A percentile compares a stretch with the other conserved stretches of the same genome.
These are phyloP conservation scores for Propithecus deckenii DNA, from an alignment of 2,797 vertebrate species.

Conservation along the genomic window DNA sequence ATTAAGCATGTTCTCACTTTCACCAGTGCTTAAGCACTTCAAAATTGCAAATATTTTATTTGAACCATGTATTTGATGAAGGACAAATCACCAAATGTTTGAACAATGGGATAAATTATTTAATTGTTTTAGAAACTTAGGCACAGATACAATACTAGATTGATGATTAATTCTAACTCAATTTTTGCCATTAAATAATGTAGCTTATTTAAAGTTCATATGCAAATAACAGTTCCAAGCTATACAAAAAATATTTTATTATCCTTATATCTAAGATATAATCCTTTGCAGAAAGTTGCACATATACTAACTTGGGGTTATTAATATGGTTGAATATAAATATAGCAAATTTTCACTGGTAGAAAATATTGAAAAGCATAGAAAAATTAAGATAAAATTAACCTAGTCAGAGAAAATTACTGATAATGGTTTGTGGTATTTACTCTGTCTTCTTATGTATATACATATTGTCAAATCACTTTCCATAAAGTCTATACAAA, in stretches of 20 bases:
- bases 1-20: neutral
- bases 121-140: neutral
- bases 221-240: neutral
- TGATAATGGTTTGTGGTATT: neutral
- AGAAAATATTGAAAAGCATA: neutral
- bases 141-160: neutral
- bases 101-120: neutral
- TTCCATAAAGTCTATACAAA: neutral
- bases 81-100: neutral
- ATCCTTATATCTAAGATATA: neutral
- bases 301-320: neutral
- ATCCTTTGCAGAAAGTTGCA: neutral
- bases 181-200: neutral
- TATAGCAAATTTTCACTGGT: neutral
- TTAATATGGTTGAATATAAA: neutral
- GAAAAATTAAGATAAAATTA: neutral
- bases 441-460: neutral
- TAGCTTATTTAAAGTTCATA: neutral
- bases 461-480: neutral
- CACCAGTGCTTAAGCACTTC: neutral
- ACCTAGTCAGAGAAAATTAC: neutral
- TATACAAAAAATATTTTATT: neutral
- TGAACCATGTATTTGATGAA: slow-evolving; percentile 9
- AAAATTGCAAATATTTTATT: neutral
- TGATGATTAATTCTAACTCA: neutral